Evolutionary conservation across 2,888 invertebrate genomes (phyloP).

Genomic region (Leptinotarsa peninsularis): DNA sequence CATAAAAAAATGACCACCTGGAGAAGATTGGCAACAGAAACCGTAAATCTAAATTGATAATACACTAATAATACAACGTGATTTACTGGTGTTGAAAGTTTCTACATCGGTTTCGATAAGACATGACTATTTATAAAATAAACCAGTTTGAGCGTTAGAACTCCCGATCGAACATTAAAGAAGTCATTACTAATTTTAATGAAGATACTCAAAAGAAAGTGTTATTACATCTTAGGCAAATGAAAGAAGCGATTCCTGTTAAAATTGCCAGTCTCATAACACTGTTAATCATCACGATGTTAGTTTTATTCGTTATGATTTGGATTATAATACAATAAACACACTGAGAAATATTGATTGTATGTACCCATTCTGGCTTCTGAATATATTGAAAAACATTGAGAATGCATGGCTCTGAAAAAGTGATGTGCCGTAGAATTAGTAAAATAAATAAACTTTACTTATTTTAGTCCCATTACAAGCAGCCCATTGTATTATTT

Average conservation of each 20-base stretch:
- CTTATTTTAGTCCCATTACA: too few relatives aligned
- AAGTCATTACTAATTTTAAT: constrained; percentile 3
- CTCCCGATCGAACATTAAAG: background rate
- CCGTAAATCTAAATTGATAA: background rate
- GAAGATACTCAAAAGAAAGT: background rate
- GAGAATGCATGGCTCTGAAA: too few relatives aligned
- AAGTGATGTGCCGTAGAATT: too few relatives aligned
- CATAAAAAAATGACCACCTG: background rate
- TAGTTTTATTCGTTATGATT: background rate
- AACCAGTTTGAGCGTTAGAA: background rate
- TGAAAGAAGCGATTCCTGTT: background rate
- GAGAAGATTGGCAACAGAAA: background rate
- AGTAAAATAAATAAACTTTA: too few relatives aligned
- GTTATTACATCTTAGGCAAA: background rate
- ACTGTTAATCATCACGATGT: background rate
- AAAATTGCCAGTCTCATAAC: background rate
- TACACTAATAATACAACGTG: background rate
- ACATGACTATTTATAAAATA: constrained; percentile 3
- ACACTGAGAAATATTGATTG: background rate
- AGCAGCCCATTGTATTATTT: too few relatives aligned
- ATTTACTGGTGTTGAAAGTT: background rate
- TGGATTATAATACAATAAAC: background rate
- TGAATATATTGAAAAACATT: too few relatives aligned
- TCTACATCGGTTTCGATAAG: background rate
- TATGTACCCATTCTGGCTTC: background rate